A percentile compares a stretch with the other conserved stretches of the same genome.
Evolutionary conservation across 2,113 vertebrate species (phyloP).

Genomic region (Actenoides hombroni): DNA sequence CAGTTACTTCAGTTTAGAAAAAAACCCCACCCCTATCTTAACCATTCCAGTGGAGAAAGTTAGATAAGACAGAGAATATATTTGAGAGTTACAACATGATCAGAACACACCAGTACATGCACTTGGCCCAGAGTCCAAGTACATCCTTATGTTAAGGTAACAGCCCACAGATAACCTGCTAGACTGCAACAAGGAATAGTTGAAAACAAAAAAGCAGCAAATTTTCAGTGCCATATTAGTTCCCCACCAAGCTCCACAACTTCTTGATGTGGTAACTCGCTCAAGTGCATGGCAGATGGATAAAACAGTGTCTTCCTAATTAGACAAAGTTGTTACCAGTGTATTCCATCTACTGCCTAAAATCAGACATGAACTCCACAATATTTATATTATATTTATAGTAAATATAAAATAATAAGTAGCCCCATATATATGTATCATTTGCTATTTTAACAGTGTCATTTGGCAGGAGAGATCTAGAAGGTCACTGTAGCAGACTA

Average conservation of each 20-base stretch:
- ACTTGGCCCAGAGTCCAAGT: neutral
- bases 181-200: neutral
- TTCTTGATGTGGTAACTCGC: neutral
- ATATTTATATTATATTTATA: neutral
- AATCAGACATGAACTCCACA: neutral
- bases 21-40: neutral
- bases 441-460: neutral
- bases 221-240: neutral
- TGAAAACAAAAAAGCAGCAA: neutral
- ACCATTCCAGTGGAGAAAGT: neutral
- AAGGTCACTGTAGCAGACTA: neutral
- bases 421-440: neutral
- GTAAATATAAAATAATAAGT: neutral
- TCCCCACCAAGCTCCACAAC: neutral
- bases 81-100: neutral
- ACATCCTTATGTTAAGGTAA: neutral
- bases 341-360: neutral
- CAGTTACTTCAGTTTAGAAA: neutral
- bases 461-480: neutral
- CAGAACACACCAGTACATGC: neutral
- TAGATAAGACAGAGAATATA: neutral
- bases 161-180: neutral
- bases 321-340: neutral
- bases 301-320: neutral
- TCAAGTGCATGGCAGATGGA: neutral